Evolutionary conservation across 2,797 vertebrate species (phyloP).

Genomic region (Mionectes olivaceus): DNA sequence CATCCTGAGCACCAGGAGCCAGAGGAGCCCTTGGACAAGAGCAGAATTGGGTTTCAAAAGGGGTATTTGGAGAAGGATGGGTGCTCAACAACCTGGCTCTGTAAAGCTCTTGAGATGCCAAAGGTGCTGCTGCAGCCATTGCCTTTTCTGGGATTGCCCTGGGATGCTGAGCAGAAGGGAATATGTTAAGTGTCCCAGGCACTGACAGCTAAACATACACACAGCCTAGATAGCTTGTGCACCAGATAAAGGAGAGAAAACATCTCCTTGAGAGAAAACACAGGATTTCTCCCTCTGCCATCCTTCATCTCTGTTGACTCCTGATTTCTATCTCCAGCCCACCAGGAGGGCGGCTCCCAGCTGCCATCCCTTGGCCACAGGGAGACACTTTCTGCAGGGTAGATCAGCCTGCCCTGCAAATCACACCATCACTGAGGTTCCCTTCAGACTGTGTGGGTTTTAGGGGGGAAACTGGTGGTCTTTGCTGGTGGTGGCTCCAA

Average conservation of each 20-base stretch:
- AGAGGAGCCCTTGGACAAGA: not conserved
- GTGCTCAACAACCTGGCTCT: not conserved
- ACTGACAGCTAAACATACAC: slow-evolving; percentile 32
- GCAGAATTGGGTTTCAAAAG: not conserved
- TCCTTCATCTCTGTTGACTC: slow-evolving; percentile 22
- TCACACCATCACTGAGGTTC: accelerated
- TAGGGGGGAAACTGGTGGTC: not conserved
- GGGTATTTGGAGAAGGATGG: not conserved
- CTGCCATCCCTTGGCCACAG: accelerated
- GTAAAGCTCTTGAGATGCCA: not conserved
- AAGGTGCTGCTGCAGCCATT: not conserved
- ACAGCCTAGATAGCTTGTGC: not conserved
- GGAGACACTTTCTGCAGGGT: not conserved
- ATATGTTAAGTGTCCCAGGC: not conserved
- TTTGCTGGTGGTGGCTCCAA: not conserved
- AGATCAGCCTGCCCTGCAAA: not conserved
- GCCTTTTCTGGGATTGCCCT: not conserved
- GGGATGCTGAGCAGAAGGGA: slow-evolving; percentile 2
- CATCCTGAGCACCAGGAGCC: not conserved
- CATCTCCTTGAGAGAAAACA: slow-evolving; percentile 24
- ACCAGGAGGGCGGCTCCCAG: not conserved
- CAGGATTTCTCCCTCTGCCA: not conserved
- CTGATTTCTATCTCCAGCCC: not conserved
- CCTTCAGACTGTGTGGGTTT: accelerated
- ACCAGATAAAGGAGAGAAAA: slow-evolving; percentile 53